Evolutionary conservation across 2,888 invertebrate genomes (phyloP).

Genomic region (Drosophila borealis): DNA sequence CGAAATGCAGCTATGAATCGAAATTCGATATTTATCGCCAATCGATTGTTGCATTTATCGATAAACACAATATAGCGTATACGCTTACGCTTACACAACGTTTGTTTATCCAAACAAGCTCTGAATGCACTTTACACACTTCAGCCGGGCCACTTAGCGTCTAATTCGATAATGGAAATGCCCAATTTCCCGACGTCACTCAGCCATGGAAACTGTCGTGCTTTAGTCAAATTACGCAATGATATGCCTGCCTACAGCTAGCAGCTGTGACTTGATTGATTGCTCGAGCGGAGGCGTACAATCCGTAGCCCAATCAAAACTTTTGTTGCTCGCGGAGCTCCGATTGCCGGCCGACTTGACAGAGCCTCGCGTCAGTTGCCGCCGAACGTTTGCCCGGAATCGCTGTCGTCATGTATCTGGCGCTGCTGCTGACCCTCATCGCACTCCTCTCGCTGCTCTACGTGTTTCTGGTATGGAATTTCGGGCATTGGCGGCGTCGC

Average conservation of each 20-base stretch:
- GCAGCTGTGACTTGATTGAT: conserved; percentile 1
- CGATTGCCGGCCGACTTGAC: conserved; percentile 26
- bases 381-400: conserved; percentile 7
- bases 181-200: conserved; percentile 4
- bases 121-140: conserved; percentile 3
- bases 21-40: no score
- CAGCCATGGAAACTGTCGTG: conserved; percentile 24
- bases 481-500: conserved; percentile 84
- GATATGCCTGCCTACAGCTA: neutral
- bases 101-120: neutral
- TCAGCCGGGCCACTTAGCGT: conserved; percentile 20
- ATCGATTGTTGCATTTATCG: no score
- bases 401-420: conserved; percentile 37
- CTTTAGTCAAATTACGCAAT: conserved; percentile 14
- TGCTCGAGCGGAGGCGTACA: neutral
- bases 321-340: neutral
- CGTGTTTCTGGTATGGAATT: conserved; percentile 80
- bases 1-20: no score
- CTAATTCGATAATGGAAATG: conserved; percentile 39
- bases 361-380: conserved; percentile 25
- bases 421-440: conserved; percentile 28
- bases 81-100: neutral
- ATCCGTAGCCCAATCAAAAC: neutral
- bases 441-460: conserved; percentile 51
- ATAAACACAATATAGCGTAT: neutral